Evolutionary conservation across 2,113 vertebrate species (phyloP), one percentile per base, ranked within the genome.

Genomic region (Balaenoptera acutorostrata): DNA sequence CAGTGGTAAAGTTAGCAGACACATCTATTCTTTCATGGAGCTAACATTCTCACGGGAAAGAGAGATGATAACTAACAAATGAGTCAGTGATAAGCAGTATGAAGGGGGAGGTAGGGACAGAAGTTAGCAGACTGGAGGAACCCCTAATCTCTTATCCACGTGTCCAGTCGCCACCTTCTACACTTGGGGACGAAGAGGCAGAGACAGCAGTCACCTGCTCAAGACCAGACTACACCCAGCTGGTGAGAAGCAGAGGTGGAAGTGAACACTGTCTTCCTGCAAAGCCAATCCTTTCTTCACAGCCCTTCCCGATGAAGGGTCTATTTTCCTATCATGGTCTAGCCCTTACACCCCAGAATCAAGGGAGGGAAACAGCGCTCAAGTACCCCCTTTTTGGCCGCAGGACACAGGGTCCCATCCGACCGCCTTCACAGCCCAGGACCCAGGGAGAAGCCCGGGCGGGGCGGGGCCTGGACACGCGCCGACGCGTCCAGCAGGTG

Each of bases 401-500:
- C 85, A 63, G 31, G 10, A 59, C 52, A 33, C 11, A 12, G 33
- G 8, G 6, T 27, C 9, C 44, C 21, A 14, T 39, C 9, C 33
- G 3, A 6, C 5, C 15, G 13, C 13, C n/a, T 15, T 44, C 59
- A 17, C 57, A 44, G 36, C 85, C 66, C 68, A 66, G 36, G 29
- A 66, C 29, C 68, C 59, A 23, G 36, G 2, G 44, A 41, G 46
- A 36, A 95, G 46, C 46, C 93, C 17, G 1, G 31, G 68, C 12
- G 21, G 57, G 57, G 77, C 68, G 68, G 46, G 21, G 66, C 68
- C 87, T 55, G 46, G n/a, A 18, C 36, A 21, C 20, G 57, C 66
- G 46, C 59, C 36, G 23, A 31, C 12, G 25, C 44, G 77, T 66
- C 97, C 98, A 68, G 91, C 84, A 97, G 97, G 93, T 95, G 98